Evolutionary conservation across 2,888 invertebrate species (phyloP).

Genomic region (Polydrusus tereticollis): DNA sequence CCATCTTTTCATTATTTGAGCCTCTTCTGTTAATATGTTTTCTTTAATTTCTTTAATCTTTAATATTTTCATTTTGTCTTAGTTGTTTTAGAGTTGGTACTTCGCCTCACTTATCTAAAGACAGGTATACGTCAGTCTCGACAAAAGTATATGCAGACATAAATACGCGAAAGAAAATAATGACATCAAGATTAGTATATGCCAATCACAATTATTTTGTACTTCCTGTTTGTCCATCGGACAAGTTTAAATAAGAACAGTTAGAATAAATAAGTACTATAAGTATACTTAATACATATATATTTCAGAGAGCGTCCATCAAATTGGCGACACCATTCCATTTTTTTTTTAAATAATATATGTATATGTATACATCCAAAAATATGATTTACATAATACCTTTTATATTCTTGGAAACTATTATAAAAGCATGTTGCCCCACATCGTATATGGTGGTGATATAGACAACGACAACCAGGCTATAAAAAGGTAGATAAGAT

Average conservation of each 20-base stretch:
- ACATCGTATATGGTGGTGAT: neutral
- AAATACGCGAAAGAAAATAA: conserved; percentile 7
- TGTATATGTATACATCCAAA: no score
- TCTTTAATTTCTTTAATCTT: no score
- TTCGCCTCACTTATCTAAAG: no score
- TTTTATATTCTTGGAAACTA: neutral
- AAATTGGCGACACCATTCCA: conserved; percentile 3
- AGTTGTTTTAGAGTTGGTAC: no score
- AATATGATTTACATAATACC: neutral
- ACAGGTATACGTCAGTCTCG: neutral
- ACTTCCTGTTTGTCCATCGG: conserved; percentile 29
- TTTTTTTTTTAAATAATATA: no score
- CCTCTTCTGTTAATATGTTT: no score
- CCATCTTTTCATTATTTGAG: no score
- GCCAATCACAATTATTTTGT: conserved; percentile 38
- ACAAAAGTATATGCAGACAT: neutral
- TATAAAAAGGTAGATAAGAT: neutral
- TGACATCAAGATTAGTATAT: conserved; percentile 32
- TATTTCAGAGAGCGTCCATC: neutral
- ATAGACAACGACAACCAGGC: neutral
- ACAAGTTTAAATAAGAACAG: conserved; percentile 19
- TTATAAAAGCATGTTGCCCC: neutral
- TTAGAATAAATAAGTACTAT: conserved; percentile 9
- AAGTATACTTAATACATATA: no score
- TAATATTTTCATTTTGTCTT: no score